Conservation (phyloP, 2,113 vertebrate species). For the Oriolus oriolus region DNA sequence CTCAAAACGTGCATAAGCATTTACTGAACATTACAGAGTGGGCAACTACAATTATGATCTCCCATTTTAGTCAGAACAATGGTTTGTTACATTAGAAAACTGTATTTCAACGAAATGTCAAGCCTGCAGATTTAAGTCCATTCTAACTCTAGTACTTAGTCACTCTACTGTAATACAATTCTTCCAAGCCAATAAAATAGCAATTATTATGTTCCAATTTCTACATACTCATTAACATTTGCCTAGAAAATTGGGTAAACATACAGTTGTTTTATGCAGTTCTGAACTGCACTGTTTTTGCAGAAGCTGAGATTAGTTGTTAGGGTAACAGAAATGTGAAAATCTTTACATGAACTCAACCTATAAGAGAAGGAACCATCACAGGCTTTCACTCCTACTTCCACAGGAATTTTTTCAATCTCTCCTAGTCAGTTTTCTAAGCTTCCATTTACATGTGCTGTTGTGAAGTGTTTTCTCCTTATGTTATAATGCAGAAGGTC, state of each 20-base stretch:
- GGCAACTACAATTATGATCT: neutral
- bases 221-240: neutral
- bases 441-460: neutral
- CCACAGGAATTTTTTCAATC: neutral
- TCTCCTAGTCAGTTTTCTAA: neutral
- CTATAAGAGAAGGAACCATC: neutral
- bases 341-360: neutral
- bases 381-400: neutral
- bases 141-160: neutral
- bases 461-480: neutral
- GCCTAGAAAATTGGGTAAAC: neutral
- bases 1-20: neutral
- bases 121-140: neutral
- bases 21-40: neutral
- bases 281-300: neutral
- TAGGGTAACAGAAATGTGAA: neutral
- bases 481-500: neutral
- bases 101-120: neutral
- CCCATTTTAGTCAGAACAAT: neutral
- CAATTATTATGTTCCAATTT: neutral
- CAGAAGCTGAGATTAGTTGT: neutral
- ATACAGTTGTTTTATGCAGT: neutral
- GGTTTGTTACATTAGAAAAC: neutral
- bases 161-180: neutral
- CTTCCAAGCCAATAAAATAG: neutral